Base-by-base conservation (phyloP, 2,888 invertebrate species). In the Erannis defoliaria region DNA sequence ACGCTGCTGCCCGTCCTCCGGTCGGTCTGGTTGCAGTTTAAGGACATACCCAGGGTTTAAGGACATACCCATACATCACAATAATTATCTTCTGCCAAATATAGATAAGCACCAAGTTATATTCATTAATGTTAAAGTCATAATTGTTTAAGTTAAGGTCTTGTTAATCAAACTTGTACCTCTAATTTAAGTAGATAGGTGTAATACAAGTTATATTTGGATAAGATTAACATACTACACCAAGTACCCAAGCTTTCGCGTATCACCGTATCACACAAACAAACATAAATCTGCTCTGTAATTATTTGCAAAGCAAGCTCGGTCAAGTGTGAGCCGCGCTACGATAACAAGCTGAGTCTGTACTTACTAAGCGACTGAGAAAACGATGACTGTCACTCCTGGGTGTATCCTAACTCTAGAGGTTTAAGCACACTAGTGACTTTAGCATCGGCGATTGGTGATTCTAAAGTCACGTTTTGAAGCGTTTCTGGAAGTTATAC, bases 281-380 rank as follows among this genome's bases (percentile, higher is more conserved):
- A 48, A 51, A 46, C 40, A 54, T 35, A 57, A 68, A 53, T 66
- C 37, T 62, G 66, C 68, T 46, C 46, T n/a, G 66, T 68, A 68
- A 68, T 68, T 64, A 64, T 68, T 68, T 66, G 66, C 66, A 43
- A 45, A 42, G 68, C 51, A 55, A 55, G 60, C 54, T 26, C 33
- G 55, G 54, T 55, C 62, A 49, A 67, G 67, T 57, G 62, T 38
- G n/a, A 63, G 26, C 35, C 2, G 12, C 55, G n/a, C 31, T 38
- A 38, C 54, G 54, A 67, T 62, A 67, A 61, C 61, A 51, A 45
- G 38, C 6, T 6, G 5, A 5, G 40, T 37, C 37, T 14, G n/a
- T 45, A 51, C 21, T 21, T 16, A 43, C 18, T 40, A 33, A 18
- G 37, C 48, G 31, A 40, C 29, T 46, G 61, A 46, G 61, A 50